phyloP scores from a whole-genome alignment of 1,140 invertebrate species.

The Wasmannia auropunctata region DNA sequence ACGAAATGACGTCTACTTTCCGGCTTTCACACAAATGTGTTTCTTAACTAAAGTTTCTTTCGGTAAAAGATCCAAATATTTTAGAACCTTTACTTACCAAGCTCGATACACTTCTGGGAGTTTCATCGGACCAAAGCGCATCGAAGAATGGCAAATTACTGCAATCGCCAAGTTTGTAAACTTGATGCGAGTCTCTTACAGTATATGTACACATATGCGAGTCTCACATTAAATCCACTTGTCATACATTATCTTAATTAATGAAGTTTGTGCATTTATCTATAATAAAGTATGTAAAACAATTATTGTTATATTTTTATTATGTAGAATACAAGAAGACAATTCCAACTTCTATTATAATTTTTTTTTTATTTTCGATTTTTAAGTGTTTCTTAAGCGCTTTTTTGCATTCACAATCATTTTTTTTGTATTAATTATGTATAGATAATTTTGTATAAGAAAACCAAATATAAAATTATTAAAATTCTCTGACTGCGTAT shows the following conservation, averaged over 20 bases:
- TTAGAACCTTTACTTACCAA: constrained; percentile 51
- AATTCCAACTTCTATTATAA: background rate
- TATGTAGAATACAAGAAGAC: background rate
- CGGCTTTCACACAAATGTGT: constrained; percentile 23
- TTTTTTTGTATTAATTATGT: background rate
- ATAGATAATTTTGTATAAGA: background rate
- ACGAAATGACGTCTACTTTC: background rate
- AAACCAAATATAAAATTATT: background rate
- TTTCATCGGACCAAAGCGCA: constrained; percentile 9
- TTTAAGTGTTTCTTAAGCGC: background rate
- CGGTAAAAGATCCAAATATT: constrained; percentile 43
- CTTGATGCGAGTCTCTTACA: background rate
- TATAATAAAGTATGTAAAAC: background rate
- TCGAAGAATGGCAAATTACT: constrained; percentile 8
- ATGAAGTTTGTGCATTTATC: background rate
- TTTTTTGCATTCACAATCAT: background rate
- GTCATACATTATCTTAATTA: background rate
- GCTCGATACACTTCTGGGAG: constrained; percentile 32
- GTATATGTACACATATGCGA: background rate
- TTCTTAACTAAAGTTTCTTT: constrained; percentile 52
- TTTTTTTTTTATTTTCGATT: background rate
- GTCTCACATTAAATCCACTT: background rate
- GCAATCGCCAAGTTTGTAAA: constrained; percentile 5
- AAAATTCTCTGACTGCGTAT: background rate
- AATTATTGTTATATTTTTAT: background rate